Base-by-base conservation (phyloP, 2,888 invertebrate species). In the Suillia variegata region DNA sequence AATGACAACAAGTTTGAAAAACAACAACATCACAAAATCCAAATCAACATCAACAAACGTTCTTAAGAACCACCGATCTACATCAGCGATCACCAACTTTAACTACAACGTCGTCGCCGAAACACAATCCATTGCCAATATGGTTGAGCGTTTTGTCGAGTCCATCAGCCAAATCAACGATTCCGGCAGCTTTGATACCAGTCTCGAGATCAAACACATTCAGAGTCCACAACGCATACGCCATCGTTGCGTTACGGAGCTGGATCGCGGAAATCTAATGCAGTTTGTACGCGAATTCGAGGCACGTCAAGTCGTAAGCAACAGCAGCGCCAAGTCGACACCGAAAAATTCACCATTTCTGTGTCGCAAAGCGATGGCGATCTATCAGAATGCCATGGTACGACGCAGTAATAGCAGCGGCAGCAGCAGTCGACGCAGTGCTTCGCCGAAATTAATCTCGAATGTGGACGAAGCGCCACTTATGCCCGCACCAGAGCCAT, bases 151-250 rank as follows among this genome's bases (percentile, higher is more conserved):
- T 53, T 82, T 81, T 52, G 79, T 78, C 34, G 77, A 79, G 61
- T 77, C 79, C 6, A 70, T 81, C 62, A 75, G 74, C 13, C 76
- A 77, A 38, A 70, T 80, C 6, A 82, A 82, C 61, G 81, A 82
- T 63, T 82, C 81, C 4, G 78, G 77, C 57, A 76, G 75, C 69
- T 81, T 82, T 55, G 82, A 82, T 63, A 76, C 80, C 65, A 82
- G 82, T 64, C 75, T 82, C 58, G 81, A 81, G 70, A 72, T 82
- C 59, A 81, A 81, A 59, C 67, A 74, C 10, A 77, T 81, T 18
- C 68, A 70, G 38, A 72, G 71, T 42, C 75, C 71, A 49, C 64
- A 66, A 8, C 54, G 47, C 42, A 52, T 60, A 45, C 72, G 76
- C 0, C 77, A 79, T 67, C 75, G 71, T 15, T 78, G 78, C 60